phyloP scores from a whole-genome alignment of 2,888 invertebrate species.

The Steromphala cineraria region DNA sequence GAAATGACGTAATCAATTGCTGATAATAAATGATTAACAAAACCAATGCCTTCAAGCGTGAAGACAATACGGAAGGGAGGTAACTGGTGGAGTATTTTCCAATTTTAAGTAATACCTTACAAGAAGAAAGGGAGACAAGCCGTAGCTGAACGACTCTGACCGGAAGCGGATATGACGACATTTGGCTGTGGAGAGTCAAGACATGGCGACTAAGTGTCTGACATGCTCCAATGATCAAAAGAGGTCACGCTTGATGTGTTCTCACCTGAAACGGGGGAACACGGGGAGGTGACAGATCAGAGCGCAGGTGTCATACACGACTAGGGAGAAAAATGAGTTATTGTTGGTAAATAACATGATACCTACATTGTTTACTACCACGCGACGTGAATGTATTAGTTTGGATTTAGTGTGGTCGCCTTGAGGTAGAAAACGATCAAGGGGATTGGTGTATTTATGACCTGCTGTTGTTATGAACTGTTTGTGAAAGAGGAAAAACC shows the following conservation, averaged over 20 bases:
- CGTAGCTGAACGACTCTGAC: neutral
- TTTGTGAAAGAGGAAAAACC: no score
- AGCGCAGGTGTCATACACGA: neutral
- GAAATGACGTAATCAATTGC: no score
- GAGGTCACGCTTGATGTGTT: neutral
- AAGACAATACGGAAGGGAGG: no score
- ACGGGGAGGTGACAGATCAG: neutral
- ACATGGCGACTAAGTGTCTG: neutral
- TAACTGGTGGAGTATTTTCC: no score
- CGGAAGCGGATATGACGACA: neutral
- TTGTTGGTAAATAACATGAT: neutral
- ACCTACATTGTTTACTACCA: neutral
- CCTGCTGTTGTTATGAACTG: no score
- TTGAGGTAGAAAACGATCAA: no score
- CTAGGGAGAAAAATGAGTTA: neutral
- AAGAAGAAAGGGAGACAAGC: neutral
- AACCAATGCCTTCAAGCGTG: no score
- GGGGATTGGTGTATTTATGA: no score
- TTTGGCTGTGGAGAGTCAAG: neutral
- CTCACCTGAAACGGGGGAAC: neutral
- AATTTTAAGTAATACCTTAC: neutral
- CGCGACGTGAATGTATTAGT: neutral
- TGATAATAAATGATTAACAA: no score
- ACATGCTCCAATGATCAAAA: neutral
- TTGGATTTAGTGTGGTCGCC: neutral